These are phyloP conservation scores for Glossosoma conforme DNA, from an alignment of 1,140 invertebrate species.

Conservation along the genomic window DNA sequence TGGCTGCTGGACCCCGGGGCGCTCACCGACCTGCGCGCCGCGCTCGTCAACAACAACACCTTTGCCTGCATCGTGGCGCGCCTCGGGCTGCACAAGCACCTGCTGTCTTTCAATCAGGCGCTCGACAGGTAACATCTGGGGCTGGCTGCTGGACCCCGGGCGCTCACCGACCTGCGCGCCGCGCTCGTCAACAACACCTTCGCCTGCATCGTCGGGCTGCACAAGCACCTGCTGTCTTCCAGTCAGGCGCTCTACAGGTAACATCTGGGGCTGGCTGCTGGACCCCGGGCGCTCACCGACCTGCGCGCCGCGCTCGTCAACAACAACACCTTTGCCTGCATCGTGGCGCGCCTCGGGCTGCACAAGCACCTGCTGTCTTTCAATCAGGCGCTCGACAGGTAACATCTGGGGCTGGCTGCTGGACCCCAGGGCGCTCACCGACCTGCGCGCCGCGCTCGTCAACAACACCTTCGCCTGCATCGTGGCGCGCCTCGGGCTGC, in stretches of 20 bases:
- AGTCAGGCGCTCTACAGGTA: too few relatives aligned
- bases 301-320: conserved; percentile 91
- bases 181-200: conserved; percentile 96
- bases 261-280: conserved; percentile 53
- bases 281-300: conserved; percentile 87
- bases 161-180: conserved; percentile 87
- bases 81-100: conserved; percentile 69
- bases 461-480: conserved; percentile 94
- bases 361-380: conserved; percentile 66
- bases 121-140: too few relatives aligned
- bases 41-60: conserved; percentile 92
- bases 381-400: conserved; percentile 59
- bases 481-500: conserved; percentile 77
- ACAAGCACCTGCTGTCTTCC: conserved; percentile 63
- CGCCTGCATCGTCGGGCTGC: conserved; percentile 75
- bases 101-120: conserved; percentile 59
- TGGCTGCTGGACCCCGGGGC: conserved; percentile 69
- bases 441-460: conserved; percentile 88
- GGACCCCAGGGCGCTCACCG: conserved; percentile 82
- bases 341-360: conserved; percentile 79
- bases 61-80: conserved; percentile 88
- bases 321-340: conserved; percentile 88
- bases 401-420: conserved; percentile 54
- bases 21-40: conserved; percentile 86
- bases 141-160: conserved; percentile 67